phyloP scores from a whole-genome alignment of 1,140 invertebrate species.

The Streblospio benedicti region DNA sequence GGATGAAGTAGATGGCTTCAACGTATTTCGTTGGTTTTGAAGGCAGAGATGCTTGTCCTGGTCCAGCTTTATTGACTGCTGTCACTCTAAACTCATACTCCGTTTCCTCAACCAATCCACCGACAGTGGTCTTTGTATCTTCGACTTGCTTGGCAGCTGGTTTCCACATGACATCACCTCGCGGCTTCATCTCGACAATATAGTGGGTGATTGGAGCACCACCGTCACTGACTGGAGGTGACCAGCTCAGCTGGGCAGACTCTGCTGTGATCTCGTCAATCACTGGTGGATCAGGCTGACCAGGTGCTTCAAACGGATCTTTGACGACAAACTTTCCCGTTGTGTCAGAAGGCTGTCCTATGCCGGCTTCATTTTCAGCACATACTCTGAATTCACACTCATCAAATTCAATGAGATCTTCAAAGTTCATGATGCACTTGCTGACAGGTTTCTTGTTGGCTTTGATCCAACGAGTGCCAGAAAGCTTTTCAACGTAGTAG shows the following conservation, averaged over 20 bases:
- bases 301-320: conserved; percentile 55
- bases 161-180: conserved; percentile 36
- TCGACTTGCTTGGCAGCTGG: conserved; percentile 86
- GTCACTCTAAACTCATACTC: conserved; percentile 95
- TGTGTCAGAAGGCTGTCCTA: conserved; percentile 86
- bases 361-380: conserved; percentile 93
- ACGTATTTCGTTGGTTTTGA: conserved; percentile 69
- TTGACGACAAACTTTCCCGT: conserved; percentile 59
- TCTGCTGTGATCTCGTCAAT: conserved; percentile 89
- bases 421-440: conserved; percentile 58
- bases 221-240: conserved; percentile 77
- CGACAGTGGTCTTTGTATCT: conserved; percentile 52
- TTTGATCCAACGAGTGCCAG: conserved; percentile 54
- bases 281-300: conserved; percentile 75
- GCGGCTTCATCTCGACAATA: conserved; percentile 67
- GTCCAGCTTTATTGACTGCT: conserved; percentile 92
- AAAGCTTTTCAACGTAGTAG: conserved; percentile 62
- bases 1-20: conserved; percentile 10
- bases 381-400: conserved; percentile 88
- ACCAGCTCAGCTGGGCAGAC: conserved; percentile 87
- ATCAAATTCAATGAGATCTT: conserved; percentile 81
- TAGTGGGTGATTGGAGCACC: conserved; percentile 95
- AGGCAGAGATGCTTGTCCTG: conserved; percentile 80
- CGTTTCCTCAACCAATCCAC: conserved; percentile 76
- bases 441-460: conserved; percentile 62